Conservation (phyloP, 2,113 vertebrate genomes). For the Micronisus gabar region DNA sequence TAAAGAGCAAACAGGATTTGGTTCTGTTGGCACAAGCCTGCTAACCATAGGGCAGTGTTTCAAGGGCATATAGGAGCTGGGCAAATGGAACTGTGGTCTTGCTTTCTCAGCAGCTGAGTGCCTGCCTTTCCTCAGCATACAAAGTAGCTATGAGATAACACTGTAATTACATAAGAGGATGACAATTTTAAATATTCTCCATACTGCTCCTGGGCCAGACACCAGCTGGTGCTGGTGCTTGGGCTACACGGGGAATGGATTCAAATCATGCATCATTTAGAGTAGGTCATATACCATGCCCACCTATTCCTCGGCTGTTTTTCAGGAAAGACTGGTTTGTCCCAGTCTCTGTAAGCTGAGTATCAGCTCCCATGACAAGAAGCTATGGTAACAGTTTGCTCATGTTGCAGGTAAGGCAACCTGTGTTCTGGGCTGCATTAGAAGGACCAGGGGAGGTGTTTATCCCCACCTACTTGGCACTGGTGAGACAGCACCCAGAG, state of each 20-base stretch:
- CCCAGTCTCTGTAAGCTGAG: not conserved
- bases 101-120: not conserved
- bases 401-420: not conserved
- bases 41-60: not conserved
- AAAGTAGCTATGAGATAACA: not conserved
- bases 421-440: not conserved
- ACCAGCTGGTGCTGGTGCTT: not conserved
- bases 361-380: not conserved
- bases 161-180: not conserved
- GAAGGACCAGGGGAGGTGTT: not conserved
- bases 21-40: not conserved
- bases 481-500: not conserved
- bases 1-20: not conserved
- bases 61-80: not conserved
- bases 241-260: rapidly evolving
- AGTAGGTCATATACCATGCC: not conserved
- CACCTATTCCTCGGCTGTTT: not conserved
- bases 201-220: not conserved
- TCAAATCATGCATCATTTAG: not conserved
- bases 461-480: not conserved
- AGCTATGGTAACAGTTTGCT: not conserved
- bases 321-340: not conserved
- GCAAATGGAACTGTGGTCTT: not conserved
- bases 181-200: not conserved
- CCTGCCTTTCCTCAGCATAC: not conserved